These are phyloP conservation scores for Amphiprion clarkii DNA, from an alignment of 2,797 vertebrate species.

Conservation along the genomic window DNA sequence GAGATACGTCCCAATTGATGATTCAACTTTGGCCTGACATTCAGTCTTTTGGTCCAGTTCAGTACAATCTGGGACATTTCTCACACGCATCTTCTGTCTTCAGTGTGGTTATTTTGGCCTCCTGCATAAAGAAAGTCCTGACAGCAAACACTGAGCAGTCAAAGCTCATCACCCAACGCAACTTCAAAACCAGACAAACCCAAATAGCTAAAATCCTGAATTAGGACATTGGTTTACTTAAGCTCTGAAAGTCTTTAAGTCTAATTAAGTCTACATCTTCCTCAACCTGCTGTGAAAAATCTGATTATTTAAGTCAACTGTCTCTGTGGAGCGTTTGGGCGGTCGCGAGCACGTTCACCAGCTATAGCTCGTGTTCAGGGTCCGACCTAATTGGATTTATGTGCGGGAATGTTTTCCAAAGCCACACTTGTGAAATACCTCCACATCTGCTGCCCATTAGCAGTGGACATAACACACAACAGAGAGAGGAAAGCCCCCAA, in stretches of 20 bases:
- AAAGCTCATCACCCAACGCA: slow-evolving; percentile 30
- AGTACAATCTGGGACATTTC: slow-evolving; percentile 15
- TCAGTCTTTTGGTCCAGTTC: background rate
- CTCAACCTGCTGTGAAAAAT: slow-evolving; percentile 66
- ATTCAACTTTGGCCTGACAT: slow-evolving; percentile 31
- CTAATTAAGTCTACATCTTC: slow-evolving; percentile 43
- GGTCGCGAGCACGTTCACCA: slow-evolving; percentile 45
- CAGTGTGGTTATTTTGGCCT: slow-evolving; percentile 5
- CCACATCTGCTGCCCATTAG: slow-evolving; percentile 88
- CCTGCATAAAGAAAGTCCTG: slow-evolving; percentile 28
- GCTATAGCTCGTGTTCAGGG: slow-evolving; percentile 70
- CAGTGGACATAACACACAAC: slow-evolving; percentile 84
- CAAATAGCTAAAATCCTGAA: slow-evolving; percentile 56
- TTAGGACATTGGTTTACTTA: slow-evolving; percentile 60
- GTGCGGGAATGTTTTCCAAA: slow-evolving; percentile 87
- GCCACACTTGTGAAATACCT: slow-evolving; percentile 86
- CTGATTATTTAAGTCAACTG: slow-evolving; percentile 72
- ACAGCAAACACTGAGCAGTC: slow-evolving; percentile 36
- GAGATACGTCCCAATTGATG: slow-evolving; percentile 21
- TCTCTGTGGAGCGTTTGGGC: slow-evolving; percentile 55
- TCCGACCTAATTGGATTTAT: slow-evolving; percentile 86
- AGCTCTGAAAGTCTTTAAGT: slow-evolving; percentile 42
- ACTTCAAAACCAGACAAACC: slow-evolving; percentile 59
- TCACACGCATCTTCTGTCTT: slow-evolving; percentile 8
- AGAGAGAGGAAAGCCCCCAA: slow-evolving; percentile 84